phyloP scores from a whole-genome alignment of 2,113 vertebrate species.

The Nipponia nippon region DNA sequence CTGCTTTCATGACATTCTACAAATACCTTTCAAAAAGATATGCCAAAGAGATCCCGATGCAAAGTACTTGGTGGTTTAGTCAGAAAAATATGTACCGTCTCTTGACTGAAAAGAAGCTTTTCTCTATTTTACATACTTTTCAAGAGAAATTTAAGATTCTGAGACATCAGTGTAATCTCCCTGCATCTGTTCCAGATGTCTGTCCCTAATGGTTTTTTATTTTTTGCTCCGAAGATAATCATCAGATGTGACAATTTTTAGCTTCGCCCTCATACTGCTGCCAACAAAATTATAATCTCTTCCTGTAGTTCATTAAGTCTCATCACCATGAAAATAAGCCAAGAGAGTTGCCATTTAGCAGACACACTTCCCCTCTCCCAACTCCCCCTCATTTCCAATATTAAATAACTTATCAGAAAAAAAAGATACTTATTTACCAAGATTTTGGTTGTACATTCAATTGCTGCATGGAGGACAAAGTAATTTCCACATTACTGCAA shows the following conservation, averaged over 20 bases:
- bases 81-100: background rate
- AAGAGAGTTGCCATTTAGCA: background rate
- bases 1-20: background rate
- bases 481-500: background rate
- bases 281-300: slow-evolving; percentile 5
- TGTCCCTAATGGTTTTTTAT: background rate
- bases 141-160: background rate
- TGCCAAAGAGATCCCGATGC: background rate
- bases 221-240: background rate
- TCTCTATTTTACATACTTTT: background rate
- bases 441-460: background rate
- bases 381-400: background rate
- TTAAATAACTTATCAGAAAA: background rate
- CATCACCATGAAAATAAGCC: background rate
- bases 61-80: background rate
- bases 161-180: background rate
- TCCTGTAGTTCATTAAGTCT: slow-evolving; percentile 9
- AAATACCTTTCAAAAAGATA: background rate
- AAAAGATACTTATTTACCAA: background rate
- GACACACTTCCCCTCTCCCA: background rate
- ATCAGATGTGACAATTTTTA: slow-evolving; percentile 12
- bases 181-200: slow-evolving; percentile 4
- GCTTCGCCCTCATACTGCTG: slow-evolving; percentile 3
- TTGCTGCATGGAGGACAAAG: background rate
- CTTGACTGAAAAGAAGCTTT: background rate